A percentile compares a stretch with the other conserved stretches of the same genome.
Evolutionary conservation across 2,797 vertebrate species (phyloP).

Genomic region (Morelia viridis): DNA sequence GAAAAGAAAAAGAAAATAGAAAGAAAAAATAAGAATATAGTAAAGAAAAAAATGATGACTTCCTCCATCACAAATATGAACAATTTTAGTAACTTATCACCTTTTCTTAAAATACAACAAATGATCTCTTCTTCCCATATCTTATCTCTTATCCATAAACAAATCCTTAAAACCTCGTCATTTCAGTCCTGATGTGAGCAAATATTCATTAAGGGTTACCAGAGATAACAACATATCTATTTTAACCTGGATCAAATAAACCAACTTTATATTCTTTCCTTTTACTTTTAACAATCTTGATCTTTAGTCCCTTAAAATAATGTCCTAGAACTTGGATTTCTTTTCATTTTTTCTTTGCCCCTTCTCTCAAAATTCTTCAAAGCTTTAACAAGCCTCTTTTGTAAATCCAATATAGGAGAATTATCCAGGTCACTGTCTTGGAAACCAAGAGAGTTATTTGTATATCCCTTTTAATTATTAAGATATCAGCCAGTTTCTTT

Average conservation of each 20-base stretch:
- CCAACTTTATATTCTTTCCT: neutral
- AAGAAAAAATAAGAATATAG: neutral
- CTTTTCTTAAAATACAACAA: neutral
- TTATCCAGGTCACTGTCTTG: neutral
- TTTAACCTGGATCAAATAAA: neutral
- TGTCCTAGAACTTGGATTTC: neutral
- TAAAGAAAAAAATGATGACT: neutral
- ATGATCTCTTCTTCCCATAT: neutral
- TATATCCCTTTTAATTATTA: neutral
- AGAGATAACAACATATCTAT: neutral
- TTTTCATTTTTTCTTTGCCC: neutral
- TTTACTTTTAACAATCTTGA: neutral
- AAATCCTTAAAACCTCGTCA: neutral
- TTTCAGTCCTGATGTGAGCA: neutral
- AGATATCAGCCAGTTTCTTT: neutral
- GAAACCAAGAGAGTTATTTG: neutral
- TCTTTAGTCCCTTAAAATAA: neutral
- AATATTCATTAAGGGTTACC: neutral
- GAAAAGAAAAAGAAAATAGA: neutral
- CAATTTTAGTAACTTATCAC: neutral
- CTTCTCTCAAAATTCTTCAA: neutral
- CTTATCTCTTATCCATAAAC: neutral
- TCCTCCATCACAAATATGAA: neutral
- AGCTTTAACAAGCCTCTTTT: neutral
- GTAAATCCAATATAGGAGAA: neutral